phyloP scores from a whole-genome alignment of 2,888 invertebrate species.

The Serripes groenlandicus region DNA sequence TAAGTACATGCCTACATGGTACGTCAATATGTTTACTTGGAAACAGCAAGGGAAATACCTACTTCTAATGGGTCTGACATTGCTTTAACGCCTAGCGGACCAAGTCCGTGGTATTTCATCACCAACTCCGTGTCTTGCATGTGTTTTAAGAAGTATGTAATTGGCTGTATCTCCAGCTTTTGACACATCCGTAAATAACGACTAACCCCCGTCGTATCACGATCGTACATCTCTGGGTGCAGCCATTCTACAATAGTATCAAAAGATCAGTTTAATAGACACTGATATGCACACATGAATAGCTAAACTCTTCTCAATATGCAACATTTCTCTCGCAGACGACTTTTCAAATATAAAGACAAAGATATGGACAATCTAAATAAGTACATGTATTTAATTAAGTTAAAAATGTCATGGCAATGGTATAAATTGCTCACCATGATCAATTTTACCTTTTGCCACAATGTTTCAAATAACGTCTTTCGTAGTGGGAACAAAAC shows the following conservation, averaged over 20 bases:
- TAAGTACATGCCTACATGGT: too few relatives aligned
- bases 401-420: too few relatives aligned
- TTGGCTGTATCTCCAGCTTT: slow-evolving; percentile 76
- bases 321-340: neutral
- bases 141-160: slow-evolving; percentile 77
- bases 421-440: too few relatives aligned
- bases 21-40: too few relatives aligned
- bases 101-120: slow-evolving; percentile 81
- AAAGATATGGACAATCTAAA: neutral
- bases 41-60: too few relatives aligned
- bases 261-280: neutral
- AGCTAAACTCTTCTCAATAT: neutral
- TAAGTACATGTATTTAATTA: neutral
- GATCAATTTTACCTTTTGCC: too few relatives aligned
- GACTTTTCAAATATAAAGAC: too few relatives aligned
- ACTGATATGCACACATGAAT: neutral
- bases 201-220: slow-evolving; percentile 74
- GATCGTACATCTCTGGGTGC: slow-evolving; percentile 67
- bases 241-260: slow-evolving; percentile 55
- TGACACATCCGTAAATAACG: slow-evolving; percentile 78
- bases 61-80: slow-evolving; percentile 72
- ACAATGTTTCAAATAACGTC: too few relatives aligned
- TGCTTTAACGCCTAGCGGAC: slow-evolving; percentile 77
- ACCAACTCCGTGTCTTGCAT: slow-evolving; percentile 73
- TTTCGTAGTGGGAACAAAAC: too few relatives aligned